A percentile compares a stretch with the other conserved stretches of the same genome.
phyloP scores from a whole-genome alignment of 2,113 vertebrate genomes.

The Dendropsophus ebraccatus region DNA sequence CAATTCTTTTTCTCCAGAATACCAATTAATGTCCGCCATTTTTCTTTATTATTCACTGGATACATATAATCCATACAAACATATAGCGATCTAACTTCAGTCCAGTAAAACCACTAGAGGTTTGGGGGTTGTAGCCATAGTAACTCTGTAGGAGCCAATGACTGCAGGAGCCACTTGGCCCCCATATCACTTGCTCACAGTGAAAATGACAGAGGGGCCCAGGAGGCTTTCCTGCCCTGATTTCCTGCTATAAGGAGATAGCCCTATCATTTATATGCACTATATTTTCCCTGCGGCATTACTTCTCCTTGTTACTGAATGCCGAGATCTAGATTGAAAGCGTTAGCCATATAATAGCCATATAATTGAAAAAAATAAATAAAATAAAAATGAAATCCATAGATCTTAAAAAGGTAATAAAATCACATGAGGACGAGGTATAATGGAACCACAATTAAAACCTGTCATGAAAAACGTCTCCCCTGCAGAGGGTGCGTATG shows the following conservation, averaged over 20 bases:
- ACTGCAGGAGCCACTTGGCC: no score
- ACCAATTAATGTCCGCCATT: no score
- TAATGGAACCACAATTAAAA: conserved; percentile 17
- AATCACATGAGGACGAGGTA: background rate
- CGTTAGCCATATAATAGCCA: background rate
- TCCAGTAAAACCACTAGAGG: no score
- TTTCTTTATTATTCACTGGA: no score
- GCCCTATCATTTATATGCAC: background rate
- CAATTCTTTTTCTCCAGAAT: no score
- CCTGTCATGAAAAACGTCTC: background rate
- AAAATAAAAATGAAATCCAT: background rate
- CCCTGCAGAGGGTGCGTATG: background rate
- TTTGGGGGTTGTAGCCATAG: no score
- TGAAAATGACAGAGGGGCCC: background rate
- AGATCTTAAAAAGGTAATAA: background rate
- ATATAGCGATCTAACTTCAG: no score
- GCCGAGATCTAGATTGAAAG: background rate
- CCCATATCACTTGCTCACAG: no score
- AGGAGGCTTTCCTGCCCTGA: background rate
- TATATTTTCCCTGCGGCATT: background rate
- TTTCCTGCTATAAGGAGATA: background rate
- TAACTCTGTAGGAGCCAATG: no score
- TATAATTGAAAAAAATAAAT: background rate
- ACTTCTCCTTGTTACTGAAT: background rate
- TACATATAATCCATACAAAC: no score